phyloP scores from a whole-genome alignment of 2,797 vertebrate genomes.

The Clarias pachynema region DNA sequence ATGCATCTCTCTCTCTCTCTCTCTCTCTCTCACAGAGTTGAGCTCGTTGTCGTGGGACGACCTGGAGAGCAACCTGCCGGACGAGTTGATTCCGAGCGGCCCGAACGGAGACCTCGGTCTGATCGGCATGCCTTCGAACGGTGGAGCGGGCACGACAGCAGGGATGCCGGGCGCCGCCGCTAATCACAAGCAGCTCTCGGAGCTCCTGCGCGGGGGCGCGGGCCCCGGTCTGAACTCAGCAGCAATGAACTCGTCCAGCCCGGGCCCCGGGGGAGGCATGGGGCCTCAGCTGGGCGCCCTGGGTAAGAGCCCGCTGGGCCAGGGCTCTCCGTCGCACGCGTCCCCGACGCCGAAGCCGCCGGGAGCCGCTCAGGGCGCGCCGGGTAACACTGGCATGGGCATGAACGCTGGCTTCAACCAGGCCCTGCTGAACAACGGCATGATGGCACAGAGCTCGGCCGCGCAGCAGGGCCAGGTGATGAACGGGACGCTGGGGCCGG shows the following conservation, averaged over 20 bases:
- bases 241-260: constrained; percentile 84
- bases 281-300: constrained; percentile 84
- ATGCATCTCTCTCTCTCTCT: not conserved
- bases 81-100: constrained; percentile 95
- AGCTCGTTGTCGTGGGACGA: constrained; percentile 89
- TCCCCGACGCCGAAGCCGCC: constrained; percentile 91
- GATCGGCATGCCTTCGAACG: constrained; percentile 78
- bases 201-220: constrained; percentile 89
- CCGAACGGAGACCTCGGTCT: constrained; percentile 78
- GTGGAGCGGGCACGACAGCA: constrained; percentile 48
- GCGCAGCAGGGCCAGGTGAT: constrained; percentile 88
- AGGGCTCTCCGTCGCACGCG: constrained; percentile 80
- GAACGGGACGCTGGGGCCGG: constrained; percentile 90
- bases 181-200: constrained; percentile 97
- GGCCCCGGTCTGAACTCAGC: constrained; percentile 74
- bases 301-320: constrained; percentile 90
- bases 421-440: constrained; percentile 86
- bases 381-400: constrained; percentile 85
- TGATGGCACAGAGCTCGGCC: constrained; percentile 83
- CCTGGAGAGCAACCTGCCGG: constrained; percentile 96
- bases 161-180: constrained; percentile 87
- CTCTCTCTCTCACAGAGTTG: constrained; percentile 77
- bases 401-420: constrained; percentile 89
- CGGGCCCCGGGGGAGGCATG: constrained; percentile 81
- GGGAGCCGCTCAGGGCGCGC: constrained; percentile 81